Evolutionary conservation across 1,140 invertebrate genomes (phyloP).

Genomic region (Campodea augens): DNA sequence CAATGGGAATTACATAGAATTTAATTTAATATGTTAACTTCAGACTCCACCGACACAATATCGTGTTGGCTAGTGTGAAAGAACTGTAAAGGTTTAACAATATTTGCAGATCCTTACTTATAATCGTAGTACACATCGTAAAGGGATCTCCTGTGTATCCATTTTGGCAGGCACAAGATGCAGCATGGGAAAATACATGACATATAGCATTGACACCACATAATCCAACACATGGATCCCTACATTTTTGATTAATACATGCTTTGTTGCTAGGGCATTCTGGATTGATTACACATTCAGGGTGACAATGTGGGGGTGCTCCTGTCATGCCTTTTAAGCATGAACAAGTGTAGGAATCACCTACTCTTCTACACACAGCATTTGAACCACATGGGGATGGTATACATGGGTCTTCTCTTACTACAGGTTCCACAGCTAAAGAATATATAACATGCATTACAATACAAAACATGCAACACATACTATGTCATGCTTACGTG

Average conservation of each 20-base stretch:
- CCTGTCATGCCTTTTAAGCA: slow-evolving; percentile 50
- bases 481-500: too few relatives aligned
- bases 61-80: not conserved
- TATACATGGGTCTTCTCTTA: slow-evolving; percentile 35
- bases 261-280: slow-evolving; percentile 33
- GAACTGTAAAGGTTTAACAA: too few relatives aligned
- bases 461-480: slow-evolving; percentile 8
- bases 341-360: slow-evolving; percentile 45
- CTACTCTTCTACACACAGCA: slow-evolving; percentile 41
- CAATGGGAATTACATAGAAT: not conserved
- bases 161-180: slow-evolving; percentile 40
- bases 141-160: slow-evolving; percentile 52
- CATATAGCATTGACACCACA: slow-evolving; percentile 45
- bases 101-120: not conserved
- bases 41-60: not conserved
- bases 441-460: slow-evolving; percentile 18
- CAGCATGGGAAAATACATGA: slow-evolving; percentile 36
- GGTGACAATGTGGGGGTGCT: slow-evolving; percentile 47
- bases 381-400: slow-evolving; percentile 58
- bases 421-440: slow-evolving; percentile 13
- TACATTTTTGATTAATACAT: slow-evolving; percentile 26
- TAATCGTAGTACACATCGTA: slow-evolving; percentile 17
- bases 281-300: slow-evolving; percentile 50
- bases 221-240: slow-evolving; percentile 26
- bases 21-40: not conserved